Base-by-base conservation (phyloP, 2,113 vertebrate genomes). In the Eolophus roseicapilla region DNA sequence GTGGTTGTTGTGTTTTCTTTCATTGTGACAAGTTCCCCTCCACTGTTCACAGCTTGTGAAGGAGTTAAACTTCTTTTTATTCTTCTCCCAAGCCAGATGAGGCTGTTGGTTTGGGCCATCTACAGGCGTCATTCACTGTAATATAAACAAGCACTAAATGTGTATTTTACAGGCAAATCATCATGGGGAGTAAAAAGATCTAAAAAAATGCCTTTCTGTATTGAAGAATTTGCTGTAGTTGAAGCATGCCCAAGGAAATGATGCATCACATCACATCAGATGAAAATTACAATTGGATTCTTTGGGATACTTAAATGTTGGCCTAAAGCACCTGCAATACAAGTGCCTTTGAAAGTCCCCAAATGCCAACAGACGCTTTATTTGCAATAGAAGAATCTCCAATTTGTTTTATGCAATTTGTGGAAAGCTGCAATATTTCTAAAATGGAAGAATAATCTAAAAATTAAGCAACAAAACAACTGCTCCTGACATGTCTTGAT, bases 201-300 rank as follows among this genome's bases (percentile, higher is more conserved):
- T 17, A 25, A n/a, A 49, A 4, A 73, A 78, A n/a, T 11, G 6
- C 15, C 86, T 95, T 86, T 62, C 74, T 69, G 13, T 80, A 17
- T 79, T 82, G 47, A 92, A 76, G 74, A 91, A 90, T 90, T 94
- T 67, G 47, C 57, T 95, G 55, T 20, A 74, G 67, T 37, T 93
- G 74, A 89, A 92, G 28, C 82, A 85, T 37, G 69, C 18, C 65
- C 17, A 43, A 92, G 47, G 71, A 92, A 95, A 74, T 49, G 39
- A 88, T 57, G 15, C 37, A 44, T 69, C 50, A 44, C n/a, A 33
- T 64, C 86, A 73, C 10, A 15, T 79, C n/a, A 73, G 37, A 37
- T 9, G 63, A 92, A 65, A 82, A 87, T 68, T 59, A 37, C 73
- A 80, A 44, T 49, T 5, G 2, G 24, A 47, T 94, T 92, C 10